Base-by-base conservation (phyloP, 64 coral and sea anemone genomes). In the Pocillopora damicornis region DNA sequence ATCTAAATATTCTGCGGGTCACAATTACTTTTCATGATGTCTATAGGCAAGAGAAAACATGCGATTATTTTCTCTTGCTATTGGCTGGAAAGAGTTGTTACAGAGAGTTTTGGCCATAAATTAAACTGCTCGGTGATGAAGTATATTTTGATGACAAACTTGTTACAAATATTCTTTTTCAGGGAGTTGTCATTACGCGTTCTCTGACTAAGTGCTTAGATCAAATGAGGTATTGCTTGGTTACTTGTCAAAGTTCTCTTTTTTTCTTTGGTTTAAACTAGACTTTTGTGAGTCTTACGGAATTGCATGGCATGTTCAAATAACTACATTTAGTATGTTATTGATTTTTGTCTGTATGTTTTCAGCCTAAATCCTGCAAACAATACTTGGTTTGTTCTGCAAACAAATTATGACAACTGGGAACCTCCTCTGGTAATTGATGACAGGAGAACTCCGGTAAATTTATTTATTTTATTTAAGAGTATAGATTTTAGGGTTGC, bases 361-460 rank as follows among this genome's bases (percentile, higher is more conserved):
- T 59, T 56, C 69, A 98, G 96, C 37, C 77, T 98, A 8, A 37
- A 84, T 14, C 87, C 81, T 1, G 59, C 81, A 63, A 94, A 94
- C 38, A 81, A 62, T 15, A 89, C 83, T 11, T 98, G 96, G 96
- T 98, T 91, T 78, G 72, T 98, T 15, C 88, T 98, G 58, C 67
- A 98, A 76, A 98, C 96, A 16, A 98, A 98, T 84, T 98, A 98
- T 74, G 96, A 98, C 67, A 87, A 84, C 17, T 98, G 96, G 96
- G 79, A 90, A 71, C 73, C 87, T 26, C 87, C 96, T 11, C 69
- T 94, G 6, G 63, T 98, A 16, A 4, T 98, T 25, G 96, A 98
- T 63, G 90, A 98, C 82, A 80, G 96, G 66, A 80, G 96, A 68
- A 98, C 92, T 11, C 96, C 96, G 76, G 96, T 98, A 86, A 93